Evolutionary conservation across 2,797 vertebrate species (phyloP), one percentile per base, ranked within the genome.

Genomic region (Gouania willdenowi): DNA sequence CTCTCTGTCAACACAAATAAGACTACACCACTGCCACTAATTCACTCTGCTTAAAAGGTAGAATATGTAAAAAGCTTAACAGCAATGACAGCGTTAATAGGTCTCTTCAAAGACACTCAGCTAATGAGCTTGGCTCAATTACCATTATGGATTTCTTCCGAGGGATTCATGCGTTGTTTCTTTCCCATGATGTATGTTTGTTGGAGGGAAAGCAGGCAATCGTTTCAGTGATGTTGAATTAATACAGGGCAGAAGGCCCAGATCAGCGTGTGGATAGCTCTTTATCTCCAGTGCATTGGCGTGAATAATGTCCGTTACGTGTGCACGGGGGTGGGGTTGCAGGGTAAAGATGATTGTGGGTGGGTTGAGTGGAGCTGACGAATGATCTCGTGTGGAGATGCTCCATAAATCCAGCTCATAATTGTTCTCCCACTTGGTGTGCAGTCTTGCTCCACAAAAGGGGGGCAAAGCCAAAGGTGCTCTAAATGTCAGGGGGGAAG

Each of bases 331-430:
- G 22, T 7, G 44, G 48, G 51, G 62, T 64, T 53, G 69, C 8
- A 47, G 66, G 63, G 51, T 47, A 29, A 47, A 31, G 54, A 53
- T 34, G 22, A 18, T 41, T 40, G 42, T 13, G 28, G 24, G 19
- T 39, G 26, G 6, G 14, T n/a, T n/a, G 30, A 32, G 31, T 22
- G 30, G 22, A 21, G 43, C 58, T 86, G 78, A 87, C 62, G 47
- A 69, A 84, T 75, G 73, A 73, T 76, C 71, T 70, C 45, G 44
- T 31, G n/a, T 46, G 36, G 66, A 47, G 69, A 83, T 59, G 71
- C 69, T 75, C 62, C 80, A 88, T 88, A 89, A 89, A 89, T 88
- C 72, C 77, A 44, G 26, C 64, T 82, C 80, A 78, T 84, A 84
- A 89, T 86, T 82, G 67, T 84, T 75, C 77, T 76, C 60, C 69